A percentile compares a stretch with the other conserved stretches of the same genome.
phyloP scores from a whole-genome alignment of 1,140 invertebrate species.

The Cydia fagiglandana region DNA sequence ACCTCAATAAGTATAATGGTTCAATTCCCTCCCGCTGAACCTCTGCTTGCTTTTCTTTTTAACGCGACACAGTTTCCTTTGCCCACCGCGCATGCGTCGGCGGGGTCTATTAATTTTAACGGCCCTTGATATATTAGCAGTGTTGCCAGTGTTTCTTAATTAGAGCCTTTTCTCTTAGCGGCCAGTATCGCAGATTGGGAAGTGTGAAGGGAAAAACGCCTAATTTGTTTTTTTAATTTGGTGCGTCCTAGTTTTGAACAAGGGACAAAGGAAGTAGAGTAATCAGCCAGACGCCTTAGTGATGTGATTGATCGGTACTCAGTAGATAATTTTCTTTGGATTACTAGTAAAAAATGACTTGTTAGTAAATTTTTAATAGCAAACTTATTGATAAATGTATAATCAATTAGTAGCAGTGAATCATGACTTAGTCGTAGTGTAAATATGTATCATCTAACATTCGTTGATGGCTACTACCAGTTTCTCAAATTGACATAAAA shows the following conservation, averaged over 20 bases:
- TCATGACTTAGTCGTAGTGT: too few relatives aligned
- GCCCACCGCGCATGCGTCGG: constrained; percentile 11
- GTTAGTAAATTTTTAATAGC: too few relatives aligned
- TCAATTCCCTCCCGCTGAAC: not conserved
- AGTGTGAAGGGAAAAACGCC: constrained; percentile 22
- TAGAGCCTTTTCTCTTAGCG: constrained; percentile 39
- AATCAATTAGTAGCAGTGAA: too few relatives aligned
- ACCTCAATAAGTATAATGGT: not conserved
- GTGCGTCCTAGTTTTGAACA: constrained; percentile 14
- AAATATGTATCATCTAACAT: too few relatives aligned
- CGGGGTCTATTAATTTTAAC: constrained; percentile 51
- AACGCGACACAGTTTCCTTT: constrained; percentile 23
- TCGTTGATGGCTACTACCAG: too few relatives aligned
- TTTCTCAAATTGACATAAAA: too few relatives aligned
- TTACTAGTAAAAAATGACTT: too few relatives aligned
- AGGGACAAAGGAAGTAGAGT: constrained; percentile 20
- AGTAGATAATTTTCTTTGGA: too few relatives aligned
- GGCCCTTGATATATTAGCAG: constrained; percentile 50
- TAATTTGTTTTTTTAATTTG: constrained; percentile 30
- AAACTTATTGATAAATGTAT: too few relatives aligned
- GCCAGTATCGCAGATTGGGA: constrained; percentile 22
- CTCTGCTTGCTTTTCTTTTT: constrained; percentile 12
- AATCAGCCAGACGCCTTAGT: not conserved
- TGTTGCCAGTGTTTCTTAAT: constrained; percentile 57
- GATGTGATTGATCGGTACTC: not conserved